Percentiles rank a stretch among this genome's conserved stretches.
These are phyloP conservation scores for Poeciliopsis presidionis DNA, from an alignment of 2,797 vertebrate species.

Conservation along the genomic window DNA sequence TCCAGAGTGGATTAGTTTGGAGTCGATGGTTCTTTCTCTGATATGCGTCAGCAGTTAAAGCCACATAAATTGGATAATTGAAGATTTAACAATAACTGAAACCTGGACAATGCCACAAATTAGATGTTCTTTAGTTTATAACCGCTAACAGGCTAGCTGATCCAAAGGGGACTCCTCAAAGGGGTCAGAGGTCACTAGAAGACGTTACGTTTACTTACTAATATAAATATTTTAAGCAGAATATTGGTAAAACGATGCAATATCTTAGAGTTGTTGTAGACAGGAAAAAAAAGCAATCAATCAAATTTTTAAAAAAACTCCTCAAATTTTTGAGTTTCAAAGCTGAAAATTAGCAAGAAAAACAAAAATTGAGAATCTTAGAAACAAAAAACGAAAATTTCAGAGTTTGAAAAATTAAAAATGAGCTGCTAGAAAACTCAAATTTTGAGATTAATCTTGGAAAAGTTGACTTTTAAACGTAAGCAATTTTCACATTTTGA, in stretches of 20 bases:
- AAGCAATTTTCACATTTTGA: too few species aligned
- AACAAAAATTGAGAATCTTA: too few species aligned
- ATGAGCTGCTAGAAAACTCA: too few species aligned
- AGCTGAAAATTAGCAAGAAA: too few species aligned
- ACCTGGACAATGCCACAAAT: neutral
- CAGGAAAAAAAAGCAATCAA: too few species aligned
- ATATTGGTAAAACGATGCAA: neutral
- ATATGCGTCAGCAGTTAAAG: conserved; percentile 1
- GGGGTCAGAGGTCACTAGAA: neutral
- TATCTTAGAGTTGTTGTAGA: too few species aligned
- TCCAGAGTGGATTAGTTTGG: conserved; percentile 4
- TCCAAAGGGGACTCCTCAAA: neutral
- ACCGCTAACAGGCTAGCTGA: neutral
- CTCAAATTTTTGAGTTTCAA: too few species aligned
- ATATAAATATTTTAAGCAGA: neutral
- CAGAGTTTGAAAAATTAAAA: too few species aligned
- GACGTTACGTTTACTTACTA: neutral
- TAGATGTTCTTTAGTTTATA: neutral
- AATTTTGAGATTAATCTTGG: too few species aligned
- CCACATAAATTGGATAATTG: neutral
- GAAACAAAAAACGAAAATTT: too few species aligned
- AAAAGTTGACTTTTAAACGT: too few species aligned
- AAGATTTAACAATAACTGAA: neutral
- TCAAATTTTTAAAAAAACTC: too few species aligned
- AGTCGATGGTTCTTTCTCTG: neutral